These are phyloP conservation scores for Homarus gammarus DNA, from an alignment of 2,888 invertebrate species.

Conservation along the genomic window DNA sequence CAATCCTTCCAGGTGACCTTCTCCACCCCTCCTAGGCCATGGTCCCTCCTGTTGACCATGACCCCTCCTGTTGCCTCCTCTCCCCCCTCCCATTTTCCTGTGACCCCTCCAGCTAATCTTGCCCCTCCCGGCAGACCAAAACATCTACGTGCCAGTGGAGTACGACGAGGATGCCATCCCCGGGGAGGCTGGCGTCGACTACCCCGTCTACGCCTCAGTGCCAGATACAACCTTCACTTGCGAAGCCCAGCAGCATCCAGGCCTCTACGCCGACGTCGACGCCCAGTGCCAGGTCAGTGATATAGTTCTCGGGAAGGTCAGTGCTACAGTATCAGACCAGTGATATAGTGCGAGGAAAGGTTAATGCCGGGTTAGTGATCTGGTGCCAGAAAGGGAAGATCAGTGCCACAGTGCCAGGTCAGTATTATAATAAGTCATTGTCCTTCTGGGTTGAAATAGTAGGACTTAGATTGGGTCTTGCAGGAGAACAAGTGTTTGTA, in stretches of 20 bases:
- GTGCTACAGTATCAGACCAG: too few species aligned
- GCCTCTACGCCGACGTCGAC: constrained; percentile 70
- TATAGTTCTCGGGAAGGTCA: neutral
- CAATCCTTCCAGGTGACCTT: too few species aligned
- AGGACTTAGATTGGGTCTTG: too few species aligned
- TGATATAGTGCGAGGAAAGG: too few species aligned
- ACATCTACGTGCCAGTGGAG: constrained; percentile 75
- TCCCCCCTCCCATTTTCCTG: neutral
- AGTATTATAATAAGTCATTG: too few species aligned
- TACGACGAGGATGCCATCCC: constrained; percentile 75
- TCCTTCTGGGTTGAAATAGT: too few species aligned
- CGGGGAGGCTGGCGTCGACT: constrained; percentile 70
- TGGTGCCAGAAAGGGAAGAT: too few species aligned
- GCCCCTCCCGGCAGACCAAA: constrained; percentile 47
- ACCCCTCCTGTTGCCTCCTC: neutral
- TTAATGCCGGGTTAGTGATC: neutral
- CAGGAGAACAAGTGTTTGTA: too few species aligned
- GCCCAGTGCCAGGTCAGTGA: constrained; percentile 66
- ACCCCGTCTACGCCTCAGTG: constrained; percentile 54
- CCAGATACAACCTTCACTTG: constrained; percentile 69
- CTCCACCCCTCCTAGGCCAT: too few species aligned
- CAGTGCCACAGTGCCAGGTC: too few species aligned
- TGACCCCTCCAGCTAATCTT: too few species aligned
- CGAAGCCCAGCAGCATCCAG: constrained; percentile 65
- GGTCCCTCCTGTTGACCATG: too few species aligned